Evolutionary conservation across 92 coral and sea anemone species (phyloP), one percentile per base, ranked within the genome.

Genomic region (Porites divaricata): DNA sequence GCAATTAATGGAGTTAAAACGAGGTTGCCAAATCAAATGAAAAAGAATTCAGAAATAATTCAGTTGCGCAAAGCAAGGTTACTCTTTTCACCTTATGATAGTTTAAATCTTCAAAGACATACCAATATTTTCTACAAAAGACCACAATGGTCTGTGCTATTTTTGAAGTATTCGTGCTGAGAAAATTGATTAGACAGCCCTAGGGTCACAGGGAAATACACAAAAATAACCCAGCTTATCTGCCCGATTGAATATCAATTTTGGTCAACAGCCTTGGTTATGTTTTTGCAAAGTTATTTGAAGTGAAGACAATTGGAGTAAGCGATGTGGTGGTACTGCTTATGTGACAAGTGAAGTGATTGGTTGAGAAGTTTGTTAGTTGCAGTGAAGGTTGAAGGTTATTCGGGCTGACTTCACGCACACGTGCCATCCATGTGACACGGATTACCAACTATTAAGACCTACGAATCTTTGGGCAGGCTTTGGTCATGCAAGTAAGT

Each of bases 341-440:
- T 41, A 69, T 70, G 56, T 69, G 8, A 57, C 57, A 57, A 57
- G 16, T 10, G 11, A 69, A 28, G 49, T 57, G 76, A 80, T 80
- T 80, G 85, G 85, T 56, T 14, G 68, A 54, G 56, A 26, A 25
- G 20, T 58, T 80, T 52, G 69, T 74, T 74, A 74, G 65, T 56
- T 50, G 59, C 57, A 19, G 24, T 80, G 10, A 21, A 19, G 85
- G 76, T 80, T 67, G 70, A 69, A 80, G 85, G 85, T 80, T 56
- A 16, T 21, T 80, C 70, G 13, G 12, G 65, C 62, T 17, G 20
- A 56, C 56, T 2, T 56, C 13, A n/a, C 23, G 65, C 49, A 58
- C 85, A 80, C 76, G 85, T 76, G 67, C 23, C 10, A 9, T 54
- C n/a, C 85, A 80, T 80, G 76, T 80, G 85, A 80, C 69, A 17